These are phyloP conservation scores for Acrocephalus scirpaceus DNA, from an alignment of 2,797 vertebrate genomes.

Conservation along the genomic window DNA sequence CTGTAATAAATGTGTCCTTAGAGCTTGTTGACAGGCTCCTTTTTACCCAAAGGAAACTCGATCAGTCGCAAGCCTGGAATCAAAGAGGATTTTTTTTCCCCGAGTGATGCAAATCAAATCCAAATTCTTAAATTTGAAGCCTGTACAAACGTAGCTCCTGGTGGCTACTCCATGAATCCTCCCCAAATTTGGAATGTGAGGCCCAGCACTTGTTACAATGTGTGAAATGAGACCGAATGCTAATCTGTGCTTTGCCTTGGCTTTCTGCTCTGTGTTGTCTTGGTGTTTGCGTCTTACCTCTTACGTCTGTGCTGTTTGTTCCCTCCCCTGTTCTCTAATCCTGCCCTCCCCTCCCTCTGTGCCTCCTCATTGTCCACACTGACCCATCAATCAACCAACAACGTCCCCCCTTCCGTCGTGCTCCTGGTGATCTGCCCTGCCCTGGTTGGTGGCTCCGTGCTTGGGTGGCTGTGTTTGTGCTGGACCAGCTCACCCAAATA, in stretches of 20 bases:
- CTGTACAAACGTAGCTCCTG: conserved; percentile 28
- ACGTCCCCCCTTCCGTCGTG: conserved; percentile 80
- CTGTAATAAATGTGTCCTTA: conserved; percentile 21
- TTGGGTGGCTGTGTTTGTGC: conserved; percentile 83
- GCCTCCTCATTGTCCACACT: conserved; percentile 82
- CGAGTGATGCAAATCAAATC: conserved; percentile 66
- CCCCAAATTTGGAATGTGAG: conserved; percentile 51
- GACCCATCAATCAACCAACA: conserved; percentile 84
- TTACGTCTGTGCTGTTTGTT: conserved; percentile 83
- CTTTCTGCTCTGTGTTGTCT: conserved; percentile 86
- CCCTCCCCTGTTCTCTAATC: conserved; percentile 86
- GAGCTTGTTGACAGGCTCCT: conserved; percentile 29
- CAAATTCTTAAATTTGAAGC: conserved; percentile 66
- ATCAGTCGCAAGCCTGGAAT: conserved; percentile 23
- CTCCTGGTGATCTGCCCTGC: conserved; percentile 83
- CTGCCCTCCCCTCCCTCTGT: conserved; percentile 76
- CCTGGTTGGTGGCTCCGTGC: conserved; percentile 84
- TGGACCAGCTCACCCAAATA: conserved; percentile 83
- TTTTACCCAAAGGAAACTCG: conserved; percentile 3
- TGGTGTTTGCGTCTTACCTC: conserved; percentile 82
- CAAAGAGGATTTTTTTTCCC: conserved; percentile 44
- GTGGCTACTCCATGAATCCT: conserved; percentile 43
- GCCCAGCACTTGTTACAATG: conserved; percentile 46
- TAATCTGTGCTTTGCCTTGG: conserved; percentile 84
- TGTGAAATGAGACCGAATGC: conserved; percentile 79